phyloP scores from a whole-genome alignment of 2,113 vertebrate species.

The pig (Sus scrofa) region T2T-Sscrofa CM000821.6:18088001-18088500 shows the following conservation, averaged over 20 bases:
- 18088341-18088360: not conserved
- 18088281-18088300: not conserved
- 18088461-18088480: not conserved
- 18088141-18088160: not conserved
- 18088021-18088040: not conserved
- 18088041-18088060: not conserved
- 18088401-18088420: not conserved
- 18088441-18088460: too few species aligned
- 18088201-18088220: not conserved
- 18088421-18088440: not conserved
- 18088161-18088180: not conserved
- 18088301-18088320: not conserved
- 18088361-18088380: not conserved
- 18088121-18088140: not conserved
- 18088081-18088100: not conserved
- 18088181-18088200: not conserved
- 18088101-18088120: not conserved
- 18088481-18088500: fast-evolving
- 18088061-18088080: not conserved
- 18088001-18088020: not conserved
- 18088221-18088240: not conserved
- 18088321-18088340: not conserved
- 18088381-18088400: not conserved
- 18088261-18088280: not conserved
- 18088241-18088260: not conserved